Percentiles rank a stretch among this genome's conserved stretches.
Evolutionary conservation across 2,113 vertebrate species (phyloP).

Genomic region (Brachyhypopomus gauderio): DNA sequence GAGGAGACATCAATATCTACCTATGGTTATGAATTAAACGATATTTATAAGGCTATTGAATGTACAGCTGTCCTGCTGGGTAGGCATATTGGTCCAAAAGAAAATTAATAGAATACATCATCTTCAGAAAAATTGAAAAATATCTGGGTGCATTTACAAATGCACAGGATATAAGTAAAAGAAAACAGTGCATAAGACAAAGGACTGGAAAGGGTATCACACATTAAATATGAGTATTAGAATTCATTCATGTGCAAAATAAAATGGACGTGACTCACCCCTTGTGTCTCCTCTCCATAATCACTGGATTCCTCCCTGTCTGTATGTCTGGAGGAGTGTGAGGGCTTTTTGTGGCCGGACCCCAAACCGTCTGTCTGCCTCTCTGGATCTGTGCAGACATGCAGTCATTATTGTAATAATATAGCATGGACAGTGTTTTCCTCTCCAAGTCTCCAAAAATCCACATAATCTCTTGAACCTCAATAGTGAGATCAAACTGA

Average conservation of each 20-base stretch:
- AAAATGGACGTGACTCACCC: constrained; percentile 62
- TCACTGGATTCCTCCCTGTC: constrained; percentile 76
- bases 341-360: constrained; percentile 51
- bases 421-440: neutral
- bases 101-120: neutral
- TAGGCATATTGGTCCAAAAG: neutral
- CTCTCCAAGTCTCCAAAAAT: neutral
- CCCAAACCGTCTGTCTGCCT: constrained; percentile 72
- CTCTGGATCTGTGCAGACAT: constrained; percentile 72
- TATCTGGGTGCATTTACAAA: neutral
- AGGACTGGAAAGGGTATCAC: neutral
- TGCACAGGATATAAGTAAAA: neutral
- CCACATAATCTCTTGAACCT: neutral
- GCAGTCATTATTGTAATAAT: constrained; percentile 4
- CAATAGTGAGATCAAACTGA: too few species aligned
- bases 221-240: neutral
- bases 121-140: neutral
- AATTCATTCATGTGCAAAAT: neutral
- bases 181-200: neutral
- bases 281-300: constrained; percentile 75
- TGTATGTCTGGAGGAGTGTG: constrained; percentile 34
- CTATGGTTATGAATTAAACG: constrained; percentile 28
- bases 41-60: constrained; percentile 34
- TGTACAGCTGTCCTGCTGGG: neutral
- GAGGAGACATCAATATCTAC: constrained; percentile 17